phyloP scores from a whole-genome alignment of 2,113 vertebrate species.

The Strix aluco region DNA sequence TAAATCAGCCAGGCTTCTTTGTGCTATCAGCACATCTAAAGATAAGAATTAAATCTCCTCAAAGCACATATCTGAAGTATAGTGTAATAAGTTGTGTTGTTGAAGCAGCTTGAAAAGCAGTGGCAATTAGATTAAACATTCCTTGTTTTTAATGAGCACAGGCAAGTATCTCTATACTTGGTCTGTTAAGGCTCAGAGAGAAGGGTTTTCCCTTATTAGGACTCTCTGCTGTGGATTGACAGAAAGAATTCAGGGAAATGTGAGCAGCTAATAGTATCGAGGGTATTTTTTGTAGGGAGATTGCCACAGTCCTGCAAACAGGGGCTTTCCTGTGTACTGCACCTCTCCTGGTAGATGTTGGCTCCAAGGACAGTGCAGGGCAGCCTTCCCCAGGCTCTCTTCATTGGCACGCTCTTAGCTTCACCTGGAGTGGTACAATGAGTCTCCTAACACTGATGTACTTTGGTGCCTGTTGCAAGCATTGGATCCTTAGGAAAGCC shows the following conservation, averaged over 20 bases:
- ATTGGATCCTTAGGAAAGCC: background rate
- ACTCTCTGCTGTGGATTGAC: background rate
- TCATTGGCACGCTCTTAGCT: background rate
- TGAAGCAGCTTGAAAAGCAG: slow-evolving; percentile 1
- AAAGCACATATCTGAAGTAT: background rate
- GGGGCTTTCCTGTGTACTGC: background rate
- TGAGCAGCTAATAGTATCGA: background rate
- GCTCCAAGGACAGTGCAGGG: background rate
- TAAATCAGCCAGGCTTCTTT: slow-evolving; percentile 6
- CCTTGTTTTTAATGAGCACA: background rate
- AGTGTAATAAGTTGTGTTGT: slow-evolving; percentile 5
- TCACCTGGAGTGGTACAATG: background rate
- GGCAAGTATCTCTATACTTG: background rate
- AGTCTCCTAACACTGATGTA: background rate
- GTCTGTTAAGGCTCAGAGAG: background rate
- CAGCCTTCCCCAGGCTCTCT: background rate
- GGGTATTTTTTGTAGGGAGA: background rate
- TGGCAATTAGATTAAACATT: slow-evolving; percentile 7
- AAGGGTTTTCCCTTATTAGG: background rate
- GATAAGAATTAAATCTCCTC: slow-evolving; percentile 44
- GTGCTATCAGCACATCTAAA: slow-evolving; percentile 50
- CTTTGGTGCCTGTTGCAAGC: background rate
- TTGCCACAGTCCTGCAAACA: background rate
- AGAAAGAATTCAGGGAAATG: background rate
- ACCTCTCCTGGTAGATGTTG: background rate